Percentiles rank a stretch among this genome's conserved stretches.
Evolutionary conservation across 2,888 invertebrate genomes (phyloP).

Genomic region (Augiades crinisus): DNA sequence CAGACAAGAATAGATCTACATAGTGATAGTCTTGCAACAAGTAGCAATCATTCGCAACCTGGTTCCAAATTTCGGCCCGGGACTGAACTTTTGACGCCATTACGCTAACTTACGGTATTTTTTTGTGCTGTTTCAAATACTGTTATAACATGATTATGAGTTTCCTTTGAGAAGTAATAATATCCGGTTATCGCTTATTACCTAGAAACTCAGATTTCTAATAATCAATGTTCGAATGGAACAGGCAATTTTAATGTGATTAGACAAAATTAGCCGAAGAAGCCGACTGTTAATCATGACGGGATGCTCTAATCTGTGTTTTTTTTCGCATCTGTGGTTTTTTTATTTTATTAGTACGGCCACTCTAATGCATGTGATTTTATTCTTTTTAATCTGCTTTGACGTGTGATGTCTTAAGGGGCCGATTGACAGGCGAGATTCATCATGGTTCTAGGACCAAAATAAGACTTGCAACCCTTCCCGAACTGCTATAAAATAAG

Average conservation of each 20-base stretch:
- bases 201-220: conserved; percentile 21
- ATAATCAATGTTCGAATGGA: conserved; percentile 11
- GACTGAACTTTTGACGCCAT: conserved; percentile 26
- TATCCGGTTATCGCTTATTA: conserved; percentile 14
- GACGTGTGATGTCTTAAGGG: no score
- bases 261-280: not conserved
- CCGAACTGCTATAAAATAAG: no score
- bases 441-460: no score
- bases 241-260: conserved; percentile 10
- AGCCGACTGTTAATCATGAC: conserved; percentile 10
- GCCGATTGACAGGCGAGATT: no score
- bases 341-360: no score
- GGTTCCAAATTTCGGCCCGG: conserved; percentile 19
- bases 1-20: no score
- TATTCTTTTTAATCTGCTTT: no score
- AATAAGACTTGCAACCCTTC: no score
- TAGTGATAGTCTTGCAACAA: not conserved
- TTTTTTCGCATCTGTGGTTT: not conserved
- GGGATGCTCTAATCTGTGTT: not conserved
- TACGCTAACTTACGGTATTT: conserved; percentile 35
- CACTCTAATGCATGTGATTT: no score
- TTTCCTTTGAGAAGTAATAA: conserved; percentile 37
- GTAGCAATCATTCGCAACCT: conserved; percentile 21
- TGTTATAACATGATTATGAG: conserved; percentile 41
- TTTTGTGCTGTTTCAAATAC: conserved; percentile 33